Conservation (phyloP, 2,113 vertebrate species). For the Dinomys branickii region DNA sequence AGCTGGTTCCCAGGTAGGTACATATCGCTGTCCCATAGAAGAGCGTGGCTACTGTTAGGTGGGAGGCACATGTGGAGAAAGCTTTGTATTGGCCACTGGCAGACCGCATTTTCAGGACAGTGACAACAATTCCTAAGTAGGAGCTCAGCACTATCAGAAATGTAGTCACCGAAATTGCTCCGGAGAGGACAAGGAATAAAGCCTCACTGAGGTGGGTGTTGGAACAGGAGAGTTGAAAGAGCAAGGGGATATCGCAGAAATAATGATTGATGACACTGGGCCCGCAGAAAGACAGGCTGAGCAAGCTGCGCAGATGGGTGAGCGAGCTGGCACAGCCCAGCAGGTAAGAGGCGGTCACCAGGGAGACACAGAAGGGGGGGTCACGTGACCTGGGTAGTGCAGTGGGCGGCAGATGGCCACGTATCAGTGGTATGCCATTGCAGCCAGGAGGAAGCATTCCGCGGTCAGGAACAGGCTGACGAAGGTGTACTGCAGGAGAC, state of each 20-base stretch:
- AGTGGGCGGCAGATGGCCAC: conserved; percentile 47
- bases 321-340: conserved; percentile 55
- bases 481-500: conserved; percentile 53
- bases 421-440: too few species aligned
- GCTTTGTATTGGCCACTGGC: conserved; percentile 58
- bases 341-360: conserved; percentile 37
- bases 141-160: conserved; percentile 65
- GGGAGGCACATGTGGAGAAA: conserved; percentile 68
- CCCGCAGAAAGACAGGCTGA: conserved; percentile 72
- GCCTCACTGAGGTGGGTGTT: conserved; percentile 7
- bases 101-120: conserved; percentile 57
- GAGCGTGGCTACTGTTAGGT: conserved; percentile 50
- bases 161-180: neutral
- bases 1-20: conserved; percentile 63
- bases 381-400: conserved; percentile 51
- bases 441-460: conserved; percentile 67
- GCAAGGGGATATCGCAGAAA: conserved; percentile 76
- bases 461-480: conserved; percentile 55
- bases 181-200: conserved; percentile 65
- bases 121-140: conserved; percentile 64
- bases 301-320: conserved; percentile 56
- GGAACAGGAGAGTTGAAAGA: conserved; percentile 74
- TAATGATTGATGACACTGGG: conserved; percentile 74
- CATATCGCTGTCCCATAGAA: conserved; percentile 76
- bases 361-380: neutral